Evolutionary conservation across 2,888 invertebrate genomes (phyloP).

Genomic region (Mechanitis mazaeus): DNA sequence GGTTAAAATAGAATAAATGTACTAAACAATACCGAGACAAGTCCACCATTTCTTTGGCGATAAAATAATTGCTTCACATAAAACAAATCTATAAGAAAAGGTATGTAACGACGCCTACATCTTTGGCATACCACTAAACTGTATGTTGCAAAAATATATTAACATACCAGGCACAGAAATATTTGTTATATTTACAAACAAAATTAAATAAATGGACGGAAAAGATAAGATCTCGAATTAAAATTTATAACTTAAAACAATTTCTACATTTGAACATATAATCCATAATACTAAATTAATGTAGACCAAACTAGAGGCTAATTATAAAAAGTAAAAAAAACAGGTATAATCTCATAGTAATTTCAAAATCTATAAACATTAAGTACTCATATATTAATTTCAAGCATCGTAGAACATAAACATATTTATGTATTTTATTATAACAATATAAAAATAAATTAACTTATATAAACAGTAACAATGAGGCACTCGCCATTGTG

Average conservation of each 20-base stretch:
- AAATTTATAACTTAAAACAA: conserved; percentile 38
- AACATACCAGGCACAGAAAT: conserved; percentile 42
- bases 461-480: conserved; percentile 48
- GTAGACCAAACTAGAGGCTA: conserved; percentile 45
- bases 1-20: conserved; percentile 15
- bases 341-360: conserved; percentile 72
- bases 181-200: conserved; percentile 38
- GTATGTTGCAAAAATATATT: conserved; percentile 58
- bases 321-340: conserved; percentile 63
- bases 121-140: conserved; percentile 74
- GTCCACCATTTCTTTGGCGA: conserved; percentile 58
- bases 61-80: conserved; percentile 52
- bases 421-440: conserved; percentile 37
- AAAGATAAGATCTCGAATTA: conserved; percentile 67
- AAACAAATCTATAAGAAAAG: conserved; percentile 34
- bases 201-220: conserved; percentile 67
- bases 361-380: conserved; percentile 57
- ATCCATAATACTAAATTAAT: conserved; percentile 25
- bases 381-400: conserved; percentile 35
- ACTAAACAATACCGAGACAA: conserved; percentile 39
- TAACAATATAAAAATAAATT: conserved; percentile 55
- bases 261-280: conserved; percentile 47
- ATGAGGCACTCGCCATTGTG: conserved; percentile 48
- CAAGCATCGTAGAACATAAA: conserved; percentile 28
- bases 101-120: conserved; percentile 48